Evolutionary conservation across 2,797 vertebrate species (phyloP).

Genomic region (Sebastes reedi): DNA sequence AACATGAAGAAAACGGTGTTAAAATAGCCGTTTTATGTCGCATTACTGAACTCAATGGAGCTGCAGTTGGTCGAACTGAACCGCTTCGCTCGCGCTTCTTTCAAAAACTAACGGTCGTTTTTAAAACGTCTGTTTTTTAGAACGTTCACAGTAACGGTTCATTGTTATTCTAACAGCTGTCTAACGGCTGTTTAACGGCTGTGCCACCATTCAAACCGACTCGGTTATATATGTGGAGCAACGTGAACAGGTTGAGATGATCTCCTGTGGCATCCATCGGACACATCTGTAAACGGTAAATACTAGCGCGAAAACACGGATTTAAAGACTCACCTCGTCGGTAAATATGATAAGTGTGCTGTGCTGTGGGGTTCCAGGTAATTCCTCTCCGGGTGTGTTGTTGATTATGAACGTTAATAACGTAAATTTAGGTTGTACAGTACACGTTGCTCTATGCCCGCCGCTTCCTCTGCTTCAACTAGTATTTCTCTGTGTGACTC

Average conservation of each 20-base stretch:
- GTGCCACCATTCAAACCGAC: not conserved
- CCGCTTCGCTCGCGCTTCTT: not conserved
- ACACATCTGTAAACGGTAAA: constrained; percentile 66
- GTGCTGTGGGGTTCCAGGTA: not conserved
- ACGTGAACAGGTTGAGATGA: constrained; percentile 55
- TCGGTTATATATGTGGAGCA: too few relatives aligned
- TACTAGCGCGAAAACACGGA: not conserved
- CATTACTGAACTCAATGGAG: constrained; percentile 55
- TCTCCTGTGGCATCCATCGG: constrained; percentile 64
- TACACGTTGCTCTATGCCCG: constrained; percentile 24
- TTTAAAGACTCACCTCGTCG: constrained; percentile 60
- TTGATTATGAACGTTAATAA: not conserved
- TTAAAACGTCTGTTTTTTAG: not conserved
- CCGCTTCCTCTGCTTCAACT: constrained; percentile 63
- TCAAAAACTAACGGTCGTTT: not conserved
- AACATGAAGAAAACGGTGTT: not conserved
- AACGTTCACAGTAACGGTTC: not conserved
- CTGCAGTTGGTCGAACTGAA: constrained; percentile 15
- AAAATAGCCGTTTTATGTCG: constrained; percentile 43
- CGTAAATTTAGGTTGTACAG: constrained; percentile 1
- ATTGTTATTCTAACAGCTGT: not conserved
- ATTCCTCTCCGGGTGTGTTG: not conserved
- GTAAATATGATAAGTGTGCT: constrained; percentile 28
- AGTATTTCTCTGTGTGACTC: constrained; percentile 65
- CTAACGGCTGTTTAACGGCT: too few relatives aligned